phyloP scores from a whole-genome alignment of 2,888 invertebrate species.

The Cosmia trapezina region DNA sequence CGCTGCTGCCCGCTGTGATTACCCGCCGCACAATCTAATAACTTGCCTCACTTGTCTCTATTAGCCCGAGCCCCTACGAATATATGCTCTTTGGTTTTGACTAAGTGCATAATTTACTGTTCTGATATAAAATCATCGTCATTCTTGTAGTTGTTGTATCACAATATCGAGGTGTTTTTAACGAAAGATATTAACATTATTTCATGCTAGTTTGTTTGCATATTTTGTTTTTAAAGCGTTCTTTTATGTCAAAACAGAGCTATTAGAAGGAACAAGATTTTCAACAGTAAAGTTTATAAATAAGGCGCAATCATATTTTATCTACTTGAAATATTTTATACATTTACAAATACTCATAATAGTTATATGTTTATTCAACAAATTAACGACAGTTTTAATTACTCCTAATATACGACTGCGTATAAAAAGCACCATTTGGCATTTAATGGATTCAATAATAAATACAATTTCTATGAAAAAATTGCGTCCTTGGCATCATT shows the following conservation, averaged over 20 bases:
- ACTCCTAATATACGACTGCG: constrained; percentile 54
- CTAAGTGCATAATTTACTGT: constrained; percentile 18
- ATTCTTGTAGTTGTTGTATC: background rate
- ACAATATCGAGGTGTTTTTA: background rate
- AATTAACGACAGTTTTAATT: constrained; percentile 53
- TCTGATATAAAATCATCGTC: constrained; percentile 9
- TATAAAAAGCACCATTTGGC: constrained; percentile 65
- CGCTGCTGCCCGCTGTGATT: constrained; percentile 75
- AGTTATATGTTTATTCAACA: constrained; percentile 35
- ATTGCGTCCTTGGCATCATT: constrained; percentile 53
- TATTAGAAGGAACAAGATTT: constrained; percentile 23
- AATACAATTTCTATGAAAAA: constrained; percentile 49
- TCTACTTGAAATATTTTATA: constrained; percentile 22
- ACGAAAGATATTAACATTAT: background rate
- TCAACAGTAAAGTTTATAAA: constrained; percentile 21
- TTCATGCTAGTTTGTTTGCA: background rate
- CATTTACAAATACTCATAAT: constrained; percentile 26
- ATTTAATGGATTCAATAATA: constrained; percentile 63
- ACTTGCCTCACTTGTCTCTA: constrained; percentile 73
- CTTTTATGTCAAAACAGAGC: background rate
- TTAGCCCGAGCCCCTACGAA: constrained; percentile 59
- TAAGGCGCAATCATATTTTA: constrained; percentile 19
- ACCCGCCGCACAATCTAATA: constrained; percentile 75
- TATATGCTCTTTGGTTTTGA: constrained; percentile 33
- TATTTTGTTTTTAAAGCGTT: background rate